Base-by-base conservation (phyloP, 2,797 vertebrate species). In the Decapterus maruadsi region DNA sequence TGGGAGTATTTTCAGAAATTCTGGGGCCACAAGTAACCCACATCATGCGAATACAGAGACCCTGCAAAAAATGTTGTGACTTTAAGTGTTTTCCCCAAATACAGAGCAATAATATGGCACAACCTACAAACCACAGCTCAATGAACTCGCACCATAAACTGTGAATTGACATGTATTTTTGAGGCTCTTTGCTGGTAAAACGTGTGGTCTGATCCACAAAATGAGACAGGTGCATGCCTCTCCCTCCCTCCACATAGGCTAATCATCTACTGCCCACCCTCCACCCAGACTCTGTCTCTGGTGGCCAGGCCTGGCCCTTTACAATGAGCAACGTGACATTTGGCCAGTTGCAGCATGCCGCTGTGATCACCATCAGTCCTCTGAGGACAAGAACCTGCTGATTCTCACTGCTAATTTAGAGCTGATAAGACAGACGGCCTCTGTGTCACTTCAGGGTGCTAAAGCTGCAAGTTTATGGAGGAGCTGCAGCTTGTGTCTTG, bases 391-490 rank as follows among this genome's bases (percentile, higher is more conserved):
- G 62, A 83, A 90, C 90, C 87, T 87, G 90, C 90, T 90, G 85
- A 56, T 89, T 90, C 78, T 83, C 78, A 22, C 84, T 60, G 78
- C 77, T 89, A 85, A 92, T 90, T 90, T 77, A 87, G 80, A 92
- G 75, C 82, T 65, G 90, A 89, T 71, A 58, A 77, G 88, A 89
- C 84, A 89, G 80, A 83, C 66, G 22, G 76, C 78, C 81, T 86
- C 75, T 77, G 68, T 82, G 74, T 88, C 89, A 88, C 92, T 88
- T 90, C 86, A 51, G 85, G 90, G 87, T 89, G 91, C 83, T 83
- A 90, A 90, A 83, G 65, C 75, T 84, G 58, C 56, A 88, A 68
- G 78, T 84, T 85, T 77, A 26, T 38, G 61, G 6, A 76, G 29
- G 55, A 63, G 80, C 70, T 79, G 80, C 75, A 67, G 81, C 67